Base-by-base conservation (phyloP, 2,888 invertebrate species). In the Drosophila mayaguana region DNA sequence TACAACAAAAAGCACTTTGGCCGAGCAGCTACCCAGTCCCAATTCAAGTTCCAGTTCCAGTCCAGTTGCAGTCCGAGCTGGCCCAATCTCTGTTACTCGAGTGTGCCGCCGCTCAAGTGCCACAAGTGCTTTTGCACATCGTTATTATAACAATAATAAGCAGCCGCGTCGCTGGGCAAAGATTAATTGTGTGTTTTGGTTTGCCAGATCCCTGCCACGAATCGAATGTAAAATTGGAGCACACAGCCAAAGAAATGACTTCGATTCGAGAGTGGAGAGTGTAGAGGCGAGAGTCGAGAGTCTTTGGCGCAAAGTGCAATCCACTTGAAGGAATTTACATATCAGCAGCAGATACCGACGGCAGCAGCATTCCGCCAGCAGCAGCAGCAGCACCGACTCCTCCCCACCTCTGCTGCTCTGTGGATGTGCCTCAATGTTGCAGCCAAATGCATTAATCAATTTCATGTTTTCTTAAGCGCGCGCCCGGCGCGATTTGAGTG, bases 51-150 rank as follows among this genome's bases (percentile, higher is more conserved):
- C 54, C 59, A 62, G 60, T 79, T 59, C 57, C 59, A 62, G 56
- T 79, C 63, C 48, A 40, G 46, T 50, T 60, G 55, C 51, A 34
- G 34, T 18, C 18, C 28, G 62, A 54, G 18, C 36, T 64, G 38
- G 14, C 42, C 63, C 63, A 55, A 68, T 70, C 67, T 71, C 45
- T 66, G 59, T 69, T 68, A 72, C 76, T 71, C 72, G 72, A 72
- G 82, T 78, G 82, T 78, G 75, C 68, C 68, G 82, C 81, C 70
- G 62, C 66, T 84, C 87, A 80, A 87, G 83, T 83, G 88, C 82
- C 83, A 90, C 91, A 91, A 91, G 91, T 91, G 90, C 91, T 91
- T 91, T 91, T 91, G 90, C 91, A 91, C 91, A 91, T 91, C 91
- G 89, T 91, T 91, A 91, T 91, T 91, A 89, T 89, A 91, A 91